Evolutionary conservation across 2,888 invertebrate species (phyloP), one percentile per base, ranked within the genome.

Genomic region (Amblyteles armatorius): DNA sequence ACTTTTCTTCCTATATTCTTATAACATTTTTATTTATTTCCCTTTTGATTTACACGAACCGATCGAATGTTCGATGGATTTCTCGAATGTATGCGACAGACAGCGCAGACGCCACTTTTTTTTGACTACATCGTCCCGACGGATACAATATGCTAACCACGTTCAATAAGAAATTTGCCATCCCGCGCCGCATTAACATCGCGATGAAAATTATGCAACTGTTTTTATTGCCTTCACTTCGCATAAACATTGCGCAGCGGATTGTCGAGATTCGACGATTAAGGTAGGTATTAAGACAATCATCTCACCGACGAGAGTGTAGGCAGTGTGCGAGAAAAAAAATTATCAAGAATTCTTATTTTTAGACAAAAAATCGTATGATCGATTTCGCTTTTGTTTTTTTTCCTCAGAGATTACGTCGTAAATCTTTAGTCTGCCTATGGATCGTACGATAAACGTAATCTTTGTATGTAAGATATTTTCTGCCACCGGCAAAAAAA

Each of bases 241-340:
- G 50, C 3, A 22, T n/a, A 63, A 29, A 26, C 52, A 72, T 40
- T 73, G n/a, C 52, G 55, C 36, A 63, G 57, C 65, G 16, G 33
- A 44, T 36, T 68, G 33, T 79, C 26, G 52, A 52, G 40, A 65
- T 3, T 26, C 40, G 3, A 36, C 16, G 19, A 26, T 57, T 22
- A 2, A 57, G 22, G 3, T 26, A 4, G 57, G 7, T 22, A 26
- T 26, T 22, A 11, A 9, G 57, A 11, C 26, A 11, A 57, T 26
- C 19, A 16, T 48, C 44, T 11, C 26, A 57, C 9, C 26, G 19
- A 13, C 52, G 52, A 26, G 44, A 40, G 11, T 40, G 40, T 3
- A 13, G 4, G 44, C 5, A 48, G 3, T 13, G 2, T 48, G 16
- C 44, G 16, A 48, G 44, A 48, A 44, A 44, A 44, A 40, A 44